Percentiles rank a stretch among this genome's conserved stretches.
phyloP scores from a whole-genome alignment of 1,140 invertebrate genomes.

The Vanessa atalanta region DNA sequence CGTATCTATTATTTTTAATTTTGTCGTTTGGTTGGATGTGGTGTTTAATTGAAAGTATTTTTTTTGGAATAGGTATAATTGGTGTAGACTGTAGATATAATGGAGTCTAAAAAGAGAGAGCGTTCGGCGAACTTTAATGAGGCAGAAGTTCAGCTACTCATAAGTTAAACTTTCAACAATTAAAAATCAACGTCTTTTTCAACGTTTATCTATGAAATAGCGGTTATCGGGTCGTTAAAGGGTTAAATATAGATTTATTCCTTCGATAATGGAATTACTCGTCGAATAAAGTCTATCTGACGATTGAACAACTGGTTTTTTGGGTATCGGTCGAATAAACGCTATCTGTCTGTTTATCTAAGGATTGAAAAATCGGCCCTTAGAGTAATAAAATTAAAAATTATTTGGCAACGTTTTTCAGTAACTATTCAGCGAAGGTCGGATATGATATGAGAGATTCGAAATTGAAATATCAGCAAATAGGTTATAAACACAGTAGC shows the following conservation, averaged over 20 bases:
- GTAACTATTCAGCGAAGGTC: too few relatives aligned
- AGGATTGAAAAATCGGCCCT: not conserved
- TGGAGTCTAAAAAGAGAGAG: not conserved
- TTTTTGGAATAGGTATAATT: conserved; percentile 9
- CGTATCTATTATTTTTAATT: not conserved
- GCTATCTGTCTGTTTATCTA: not conserved
- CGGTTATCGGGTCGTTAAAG: not conserved
- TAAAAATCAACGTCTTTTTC: conserved; percentile 1
- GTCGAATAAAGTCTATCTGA: conserved; percentile 2
- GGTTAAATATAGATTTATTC: not conserved
- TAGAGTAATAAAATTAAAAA: not conserved
- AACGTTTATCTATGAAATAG: not conserved
- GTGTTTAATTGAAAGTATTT: conserved; percentile 3
- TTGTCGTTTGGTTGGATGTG: not conserved
- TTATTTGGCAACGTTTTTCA: too few relatives aligned
- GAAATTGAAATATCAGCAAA: too few relatives aligned
- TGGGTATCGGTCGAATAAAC: not conserved
- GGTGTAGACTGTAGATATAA: not conserved
- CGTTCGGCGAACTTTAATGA: not conserved
- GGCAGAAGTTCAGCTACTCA: not conserved
- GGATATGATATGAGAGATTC: too few relatives aligned
- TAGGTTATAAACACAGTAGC: too few relatives aligned
- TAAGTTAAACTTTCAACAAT: not conserved
- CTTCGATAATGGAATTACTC: conserved; percentile 1
- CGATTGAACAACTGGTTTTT: not conserved